Conservation (phyloP, 2,888 invertebrate species). For the Hirtodrosophila duncani region DNA sequence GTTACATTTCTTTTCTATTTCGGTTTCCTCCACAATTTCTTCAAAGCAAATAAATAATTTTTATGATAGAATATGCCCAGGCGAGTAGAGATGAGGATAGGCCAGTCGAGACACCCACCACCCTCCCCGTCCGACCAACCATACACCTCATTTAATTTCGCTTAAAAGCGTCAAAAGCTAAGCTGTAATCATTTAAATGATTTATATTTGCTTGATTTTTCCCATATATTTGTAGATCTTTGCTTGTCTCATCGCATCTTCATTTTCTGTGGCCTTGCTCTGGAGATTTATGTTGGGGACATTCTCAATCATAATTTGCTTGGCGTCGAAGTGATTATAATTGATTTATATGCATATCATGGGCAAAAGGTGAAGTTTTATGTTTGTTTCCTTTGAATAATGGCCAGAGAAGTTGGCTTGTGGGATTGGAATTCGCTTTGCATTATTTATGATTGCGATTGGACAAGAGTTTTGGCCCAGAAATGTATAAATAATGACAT, state of each 20-base stretch:
- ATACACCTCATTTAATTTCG: slow-evolving; percentile 68
- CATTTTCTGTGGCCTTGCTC: slow-evolving; percentile 3
- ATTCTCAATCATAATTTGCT: slow-evolving; percentile 71
- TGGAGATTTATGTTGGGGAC: slow-evolving; percentile 45
- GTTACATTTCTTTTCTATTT: slow-evolving; percentile 65
- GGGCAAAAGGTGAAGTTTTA: slow-evolving; percentile 52
- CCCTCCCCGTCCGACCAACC: slow-evolving; percentile 17
- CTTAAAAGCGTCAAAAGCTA: slow-evolving; percentile 73
- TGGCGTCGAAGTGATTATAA: slow-evolving; percentile 72
- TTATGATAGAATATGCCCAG: slow-evolving; percentile 53
- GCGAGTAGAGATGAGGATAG: too few relatives aligned
- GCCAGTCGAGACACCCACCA: too few relatives aligned
- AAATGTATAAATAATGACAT: too few relatives aligned
- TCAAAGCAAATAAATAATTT: slow-evolving; percentile 69
- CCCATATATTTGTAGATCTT: slow-evolving; percentile 53
- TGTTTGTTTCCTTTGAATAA: too few relatives aligned
- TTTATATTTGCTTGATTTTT: slow-evolving; percentile 70
- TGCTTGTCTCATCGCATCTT: slow-evolving; percentile 45
- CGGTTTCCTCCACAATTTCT: slow-evolving; percentile 25
- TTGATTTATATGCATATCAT: slow-evolving; percentile 62
- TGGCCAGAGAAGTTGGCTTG: too few relatives aligned
- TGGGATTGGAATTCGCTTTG: too few relatives aligned
- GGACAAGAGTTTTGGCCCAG: too few relatives aligned
- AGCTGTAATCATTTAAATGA: slow-evolving; percentile 73
- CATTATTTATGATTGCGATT: too few relatives aligned